These are phyloP conservation scores for Tetramorium simillimum DNA, from an alignment of 1,140 invertebrate genomes.

Conservation along the genomic window DNA sequence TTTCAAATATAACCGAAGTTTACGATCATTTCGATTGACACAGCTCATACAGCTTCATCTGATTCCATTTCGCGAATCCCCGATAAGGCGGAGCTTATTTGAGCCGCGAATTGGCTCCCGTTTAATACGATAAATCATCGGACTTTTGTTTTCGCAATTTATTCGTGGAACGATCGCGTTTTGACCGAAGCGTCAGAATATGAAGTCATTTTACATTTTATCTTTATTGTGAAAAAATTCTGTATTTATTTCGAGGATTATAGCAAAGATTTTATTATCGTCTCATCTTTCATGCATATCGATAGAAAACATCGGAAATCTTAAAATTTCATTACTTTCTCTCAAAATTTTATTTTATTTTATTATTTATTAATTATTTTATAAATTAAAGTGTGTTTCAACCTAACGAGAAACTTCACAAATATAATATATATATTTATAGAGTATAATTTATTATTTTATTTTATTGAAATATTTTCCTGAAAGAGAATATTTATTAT, in stretches of 20 bases:
- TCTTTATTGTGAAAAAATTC: not conserved
- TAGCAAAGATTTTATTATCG: not conserved
- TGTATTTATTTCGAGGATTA: not conserved
- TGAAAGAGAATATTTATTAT: not conserved
- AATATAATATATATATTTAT: not conserved
- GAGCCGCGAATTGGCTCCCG: not conserved
- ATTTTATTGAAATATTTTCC: not conserved
- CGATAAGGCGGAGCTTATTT: not conserved
- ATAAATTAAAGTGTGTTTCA: not conserved
- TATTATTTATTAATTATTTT: not conserved
- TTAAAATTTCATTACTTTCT: not conserved
- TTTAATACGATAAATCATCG: constrained; percentile 19
- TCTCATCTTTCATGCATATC: not conserved
- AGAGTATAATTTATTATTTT: not conserved
- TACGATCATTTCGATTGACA: constrained; percentile 41
- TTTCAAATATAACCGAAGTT: constrained; percentile 61
- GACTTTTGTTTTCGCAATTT: not conserved
- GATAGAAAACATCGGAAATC: not conserved
- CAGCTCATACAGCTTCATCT: constrained; percentile 6
- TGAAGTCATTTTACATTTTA: not conserved
- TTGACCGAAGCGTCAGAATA: not conserved
- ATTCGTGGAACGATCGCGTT: not conserved
- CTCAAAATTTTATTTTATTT: not conserved
- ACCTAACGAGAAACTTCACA: not conserved
- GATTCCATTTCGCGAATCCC: constrained; percentile 27